Evolutionary conservation across 2,888 invertebrate genomes (phyloP).

Genomic region (Mimachlamys varia): DNA sequence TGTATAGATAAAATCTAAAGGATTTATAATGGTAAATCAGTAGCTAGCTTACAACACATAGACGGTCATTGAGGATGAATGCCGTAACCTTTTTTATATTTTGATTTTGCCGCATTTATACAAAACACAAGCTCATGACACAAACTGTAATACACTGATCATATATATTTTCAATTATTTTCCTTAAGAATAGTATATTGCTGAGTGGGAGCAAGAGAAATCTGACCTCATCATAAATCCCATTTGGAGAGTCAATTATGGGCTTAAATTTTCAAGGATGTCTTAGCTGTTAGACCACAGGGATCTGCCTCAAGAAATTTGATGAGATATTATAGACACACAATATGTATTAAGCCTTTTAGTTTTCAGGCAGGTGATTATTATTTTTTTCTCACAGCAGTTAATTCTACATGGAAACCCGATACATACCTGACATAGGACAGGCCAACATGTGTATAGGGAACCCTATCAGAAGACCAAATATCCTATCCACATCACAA

Average conservation of each 20-base stretch:
- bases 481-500: constrained; percentile 9
- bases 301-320: too few relatives aligned
- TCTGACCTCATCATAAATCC: not conserved
- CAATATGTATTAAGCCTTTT: too few relatives aligned
- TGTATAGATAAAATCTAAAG: not conserved
- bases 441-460: not conserved
- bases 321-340: too few relatives aligned
- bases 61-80: not conserved
- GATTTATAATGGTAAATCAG: not conserved
- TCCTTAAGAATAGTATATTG: not conserved
- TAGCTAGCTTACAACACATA: not conserved
- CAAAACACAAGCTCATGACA: too few relatives aligned
- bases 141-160: too few relatives aligned
- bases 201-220: not conserved
- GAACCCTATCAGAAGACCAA: not conserved
- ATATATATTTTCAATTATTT: not conserved
- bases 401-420: not conserved
- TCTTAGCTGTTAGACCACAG: too few relatives aligned
- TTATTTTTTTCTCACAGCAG: not conserved
- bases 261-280: too few relatives aligned
- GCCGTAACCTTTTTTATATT: not conserved
- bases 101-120: not conserved
- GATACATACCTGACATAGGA: not conserved
- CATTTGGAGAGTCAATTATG: too few relatives aligned
- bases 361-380: too few relatives aligned